A percentile compares a stretch with the other conserved stretches of the same genome.
Conservation (phyloP, 2,888 invertebrate genomes). For the Hydriomena furcata region DNA sequence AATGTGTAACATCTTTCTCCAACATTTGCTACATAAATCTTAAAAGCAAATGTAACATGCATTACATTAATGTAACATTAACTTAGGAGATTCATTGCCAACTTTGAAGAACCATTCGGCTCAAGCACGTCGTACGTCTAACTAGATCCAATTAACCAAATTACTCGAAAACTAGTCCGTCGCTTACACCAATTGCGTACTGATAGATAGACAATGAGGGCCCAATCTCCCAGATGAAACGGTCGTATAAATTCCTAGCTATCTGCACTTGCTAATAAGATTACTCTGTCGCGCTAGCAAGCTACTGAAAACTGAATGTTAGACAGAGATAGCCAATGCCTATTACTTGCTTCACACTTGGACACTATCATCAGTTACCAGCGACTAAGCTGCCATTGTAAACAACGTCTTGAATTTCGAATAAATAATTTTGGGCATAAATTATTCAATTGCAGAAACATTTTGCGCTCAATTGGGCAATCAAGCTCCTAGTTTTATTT, state of each 20-base stretch:
- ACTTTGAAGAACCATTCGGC: slow-evolving; percentile 20
- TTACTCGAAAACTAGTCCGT: slow-evolving; percentile 34
- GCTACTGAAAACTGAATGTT: background rate
- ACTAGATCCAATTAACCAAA: slow-evolving; percentile 28
- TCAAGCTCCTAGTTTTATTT: slow-evolving; percentile 13
- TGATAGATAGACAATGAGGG: slow-evolving; percentile 43
- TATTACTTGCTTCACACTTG: slow-evolving; percentile 24
- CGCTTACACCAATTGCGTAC: slow-evolving; percentile 37
- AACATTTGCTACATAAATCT: slow-evolving; percentile 3
- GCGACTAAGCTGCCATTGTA: slow-evolving; percentile 24
- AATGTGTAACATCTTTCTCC: background rate
- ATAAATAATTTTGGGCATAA: slow-evolving; percentile 17
- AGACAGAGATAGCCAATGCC: slow-evolving; percentile 22
- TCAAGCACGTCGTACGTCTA: slow-evolving; percentile 24
- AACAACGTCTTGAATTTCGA: slow-evolving; percentile 17
- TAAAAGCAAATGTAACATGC: slow-evolving; percentile 13
- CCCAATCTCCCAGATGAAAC: slow-evolving; percentile 40
- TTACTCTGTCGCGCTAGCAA: slow-evolving; percentile 25
- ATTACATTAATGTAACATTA: slow-evolving; percentile 20
- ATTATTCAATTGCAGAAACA: slow-evolving; percentile 15
- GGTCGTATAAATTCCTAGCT: slow-evolving; percentile 36
- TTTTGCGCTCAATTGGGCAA: slow-evolving; percentile 16
- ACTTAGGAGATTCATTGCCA: slow-evolving; percentile 22
- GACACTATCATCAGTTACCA: slow-evolving; percentile 31
- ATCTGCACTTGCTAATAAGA: slow-evolving; percentile 29